Conservation (phyloP, 1,140 invertebrate species). For the Penaeus chinensis region DNA sequence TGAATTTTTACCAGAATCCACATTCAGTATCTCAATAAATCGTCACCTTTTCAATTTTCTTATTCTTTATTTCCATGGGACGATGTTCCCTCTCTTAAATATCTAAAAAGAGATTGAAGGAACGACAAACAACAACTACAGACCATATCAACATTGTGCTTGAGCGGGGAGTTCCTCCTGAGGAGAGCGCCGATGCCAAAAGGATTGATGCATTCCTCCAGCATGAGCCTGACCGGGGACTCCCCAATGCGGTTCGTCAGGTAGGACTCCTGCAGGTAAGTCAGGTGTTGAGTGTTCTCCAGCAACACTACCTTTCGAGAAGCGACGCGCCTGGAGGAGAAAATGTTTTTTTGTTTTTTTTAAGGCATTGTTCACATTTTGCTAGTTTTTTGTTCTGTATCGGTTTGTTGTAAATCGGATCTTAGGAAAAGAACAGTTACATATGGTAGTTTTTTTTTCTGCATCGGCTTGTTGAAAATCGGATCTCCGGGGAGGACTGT, state of each 20-base stretch:
- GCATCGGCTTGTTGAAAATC: too few species aligned
- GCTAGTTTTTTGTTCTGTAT: too few species aligned
- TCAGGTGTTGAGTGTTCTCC: constrained; percentile 40
- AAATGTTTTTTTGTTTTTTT: too few species aligned
- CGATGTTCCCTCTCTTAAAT: neutral
- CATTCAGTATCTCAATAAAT: too few species aligned
- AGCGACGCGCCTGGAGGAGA: constrained; percentile 9
- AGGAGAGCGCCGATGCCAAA: constrained; percentile 45
- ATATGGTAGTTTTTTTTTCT: too few species aligned
- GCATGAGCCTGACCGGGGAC: constrained; percentile 38
- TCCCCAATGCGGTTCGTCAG: constrained; percentile 27
- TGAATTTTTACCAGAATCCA: neutral
- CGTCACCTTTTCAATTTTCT: too few species aligned
- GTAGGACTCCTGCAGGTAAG: constrained; percentile 36
- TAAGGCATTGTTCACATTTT: too few species aligned
- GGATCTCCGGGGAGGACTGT: too few species aligned
- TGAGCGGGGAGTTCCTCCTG: constrained; percentile 33
- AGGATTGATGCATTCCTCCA: constrained; percentile 50
- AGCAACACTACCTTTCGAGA: constrained; percentile 21
- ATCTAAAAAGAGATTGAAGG: neutral
- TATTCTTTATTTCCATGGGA: too few species aligned
- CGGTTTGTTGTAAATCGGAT: too few species aligned
- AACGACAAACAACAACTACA: neutral
- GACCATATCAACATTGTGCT: constrained; percentile 25
- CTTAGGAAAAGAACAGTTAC: too few species aligned